A percentile compares a stretch with the other conserved stretches of the same genome.
Conservation (phyloP, 2,888 invertebrate species). For the Siphlonurus alternatus region DNA sequence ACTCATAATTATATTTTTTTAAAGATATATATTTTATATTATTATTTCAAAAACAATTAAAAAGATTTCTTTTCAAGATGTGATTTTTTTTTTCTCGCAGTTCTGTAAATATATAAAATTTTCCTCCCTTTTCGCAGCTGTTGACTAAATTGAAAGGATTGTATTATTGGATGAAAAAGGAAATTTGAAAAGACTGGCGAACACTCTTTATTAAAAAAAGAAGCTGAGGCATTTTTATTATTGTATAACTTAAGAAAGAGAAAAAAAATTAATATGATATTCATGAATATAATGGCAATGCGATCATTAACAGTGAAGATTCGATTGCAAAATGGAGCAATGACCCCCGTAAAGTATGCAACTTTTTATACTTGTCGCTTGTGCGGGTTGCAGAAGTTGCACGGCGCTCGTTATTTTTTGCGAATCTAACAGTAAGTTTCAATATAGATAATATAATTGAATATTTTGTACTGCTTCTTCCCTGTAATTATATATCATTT, state of each 20-base stretch:
- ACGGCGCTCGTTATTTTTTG: background rate
- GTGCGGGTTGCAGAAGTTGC: background rate
- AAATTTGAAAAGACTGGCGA: background rate
- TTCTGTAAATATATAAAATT: too few relatives aligned
- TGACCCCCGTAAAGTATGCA: background rate
- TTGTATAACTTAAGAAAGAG: background rate
- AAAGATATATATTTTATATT: background rate
- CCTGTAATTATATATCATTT: too few relatives aligned
- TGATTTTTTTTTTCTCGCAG: background rate
- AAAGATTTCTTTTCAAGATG: background rate
- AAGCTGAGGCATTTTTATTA: background rate
- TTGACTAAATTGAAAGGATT: background rate
- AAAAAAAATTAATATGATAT: background rate
- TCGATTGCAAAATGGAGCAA: too few relatives aligned
- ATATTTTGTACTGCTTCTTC: too few relatives aligned
- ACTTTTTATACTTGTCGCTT: background rate
- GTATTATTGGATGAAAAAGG: background rate
- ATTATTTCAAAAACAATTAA: background rate
- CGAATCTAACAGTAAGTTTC: too few relatives aligned
- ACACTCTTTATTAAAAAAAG: background rate
- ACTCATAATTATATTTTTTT: too few relatives aligned
- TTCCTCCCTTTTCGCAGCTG: too few relatives aligned
- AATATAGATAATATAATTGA: too few relatives aligned
- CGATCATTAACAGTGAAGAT: too few relatives aligned
- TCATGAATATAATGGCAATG: too few relatives aligned